Percentiles rank a stretch among this genome's conserved stretches.
Evolutionary conservation across 2,888 invertebrate genomes (phyloP).

Genomic region (Silvanus unidentatus): DNA sequence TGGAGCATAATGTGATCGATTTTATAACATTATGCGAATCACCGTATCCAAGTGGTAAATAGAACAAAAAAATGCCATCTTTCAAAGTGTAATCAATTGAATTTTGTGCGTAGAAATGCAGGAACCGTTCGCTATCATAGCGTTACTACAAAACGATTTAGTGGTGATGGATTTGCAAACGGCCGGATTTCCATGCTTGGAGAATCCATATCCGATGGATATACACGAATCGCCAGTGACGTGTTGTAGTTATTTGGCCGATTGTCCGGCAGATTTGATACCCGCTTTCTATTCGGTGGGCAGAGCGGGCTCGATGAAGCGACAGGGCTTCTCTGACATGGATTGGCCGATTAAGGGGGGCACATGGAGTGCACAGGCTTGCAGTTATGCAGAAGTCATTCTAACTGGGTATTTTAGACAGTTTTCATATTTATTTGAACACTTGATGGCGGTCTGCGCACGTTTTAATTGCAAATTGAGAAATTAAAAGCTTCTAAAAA

Average conservation of each 20-base stretch:
- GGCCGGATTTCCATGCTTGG: conserved; percentile 95
- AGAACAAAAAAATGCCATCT: conserved; percentile 1
- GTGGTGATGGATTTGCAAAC: conserved; percentile 95
- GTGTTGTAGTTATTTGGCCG: conserved; percentile 92
- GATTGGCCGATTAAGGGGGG: conserved; percentile 98
- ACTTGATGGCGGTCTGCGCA: conserved; percentile 21
- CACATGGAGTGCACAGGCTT: conserved; percentile 90
- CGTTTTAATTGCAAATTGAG: no score
- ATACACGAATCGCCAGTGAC: conserved; percentile 98
- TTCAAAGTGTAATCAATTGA: no score
- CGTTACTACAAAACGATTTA: conserved; percentile 94
- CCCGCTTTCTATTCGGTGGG: conserved; percentile 98
- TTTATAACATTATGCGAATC: conserved; percentile 94
- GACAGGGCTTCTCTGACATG: conserved; percentile 79
- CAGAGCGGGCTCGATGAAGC: conserved; percentile 63
- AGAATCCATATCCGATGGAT: conserved; percentile 99
- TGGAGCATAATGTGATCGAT: conserved; percentile 98
- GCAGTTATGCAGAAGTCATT: conserved; percentile 96
- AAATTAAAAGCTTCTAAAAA: background rate
- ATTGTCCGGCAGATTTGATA: conserved; percentile 96
- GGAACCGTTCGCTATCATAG: conserved; percentile 97
- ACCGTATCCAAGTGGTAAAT: conserved; percentile 83
- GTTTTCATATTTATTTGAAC: no score
- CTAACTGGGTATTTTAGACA: conserved; percentile 99
- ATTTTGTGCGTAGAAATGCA: conserved; percentile 79